Evolutionary conservation across 2,888 invertebrate species (phyloP), one percentile per base, ranked within the genome.

Genomic region (Dendrolimus houi): DNA sequence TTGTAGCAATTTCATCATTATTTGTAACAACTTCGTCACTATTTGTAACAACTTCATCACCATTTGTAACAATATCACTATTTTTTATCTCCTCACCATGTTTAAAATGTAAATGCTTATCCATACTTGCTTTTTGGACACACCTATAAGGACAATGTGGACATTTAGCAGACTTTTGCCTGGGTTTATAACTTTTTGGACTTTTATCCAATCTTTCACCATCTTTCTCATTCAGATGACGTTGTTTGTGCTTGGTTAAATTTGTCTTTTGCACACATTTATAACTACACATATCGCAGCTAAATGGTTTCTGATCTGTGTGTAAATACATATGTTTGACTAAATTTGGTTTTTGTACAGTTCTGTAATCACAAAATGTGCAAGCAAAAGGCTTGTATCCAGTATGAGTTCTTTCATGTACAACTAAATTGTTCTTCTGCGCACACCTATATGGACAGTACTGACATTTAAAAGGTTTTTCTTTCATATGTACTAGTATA

Each of bases 251-350:
- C 63, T 91, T 91, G 0, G 88, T 91, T 9, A 91, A 59, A 56
- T 91, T 91, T 0, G 91, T 91, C 64, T 91, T 91, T 57, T 91
- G 91, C 0, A 91, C 91, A 56, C 91, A 91, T 1, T 85, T 71
- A 56, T 91, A 91, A 52, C 75, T 87, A 57, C 91, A 91, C 62
- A 87, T 66, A 52, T 91, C 91, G 59, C 91, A 91, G 10, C 87
- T 83, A 56, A 89, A 91, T 0, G 91, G 91, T 57, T 91, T 91
- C 54, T 91, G 87, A 41, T 91, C 89, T 0, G 91, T 91, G 52
- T 91, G 91, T 10, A 91, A 58, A 54, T 91, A 91, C 91, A 91
- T 90, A 55, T 91, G 91, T 64, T 91, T 91, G 0, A 91, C 91
- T 68, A 91, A 68, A 60, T 91, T 91, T 0, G 91, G 91, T 70